phyloP scores from a whole-genome alignment of 2,888 invertebrate species.

The Lepidochrysops patricia region DNA sequence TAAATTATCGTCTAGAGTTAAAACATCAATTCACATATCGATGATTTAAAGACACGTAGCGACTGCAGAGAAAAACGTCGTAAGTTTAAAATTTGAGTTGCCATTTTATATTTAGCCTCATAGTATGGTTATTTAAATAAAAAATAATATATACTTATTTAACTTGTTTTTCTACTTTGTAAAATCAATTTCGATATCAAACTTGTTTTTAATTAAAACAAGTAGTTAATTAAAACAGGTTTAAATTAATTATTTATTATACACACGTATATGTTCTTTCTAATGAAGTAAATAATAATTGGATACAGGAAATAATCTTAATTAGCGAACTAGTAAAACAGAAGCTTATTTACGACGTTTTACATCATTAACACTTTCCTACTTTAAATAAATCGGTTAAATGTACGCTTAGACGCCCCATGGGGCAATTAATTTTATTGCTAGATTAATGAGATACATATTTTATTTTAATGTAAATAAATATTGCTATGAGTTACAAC shows the following conservation, averaged over 20 bases:
- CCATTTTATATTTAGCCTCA: too few relatives aligned
- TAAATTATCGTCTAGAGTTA: slow-evolving; percentile 15
- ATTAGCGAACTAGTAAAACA: background rate
- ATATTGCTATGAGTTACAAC: too few relatives aligned
- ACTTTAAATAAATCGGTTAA: background rate
- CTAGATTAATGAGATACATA: background rate
- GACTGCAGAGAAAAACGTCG: background rate
- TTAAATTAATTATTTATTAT: background rate
- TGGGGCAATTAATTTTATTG: background rate
- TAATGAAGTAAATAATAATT: background rate
- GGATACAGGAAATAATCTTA: background rate
- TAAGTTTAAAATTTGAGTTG: too few relatives aligned
- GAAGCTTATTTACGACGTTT: background rate
- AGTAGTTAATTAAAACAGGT: background rate
- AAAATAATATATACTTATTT: too few relatives aligned
- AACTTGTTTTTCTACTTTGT: too few relatives aligned
- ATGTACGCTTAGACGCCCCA: background rate
- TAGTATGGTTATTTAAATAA: too few relatives aligned
- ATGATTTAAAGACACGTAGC: slow-evolving; percentile 22
- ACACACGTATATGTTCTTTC: background rate
- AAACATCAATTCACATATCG: slow-evolving; percentile 58
- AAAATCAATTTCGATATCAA: too few relatives aligned
- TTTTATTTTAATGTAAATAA: too few relatives aligned
- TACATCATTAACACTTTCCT: background rate
- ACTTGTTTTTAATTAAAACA: too few relatives aligned